A percentile compares a stretch with the other conserved stretches of the same genome.
Evolutionary conservation across 23 tunicate genomes (phyloP).

Genomic region (Corella eumyota): DNA sequence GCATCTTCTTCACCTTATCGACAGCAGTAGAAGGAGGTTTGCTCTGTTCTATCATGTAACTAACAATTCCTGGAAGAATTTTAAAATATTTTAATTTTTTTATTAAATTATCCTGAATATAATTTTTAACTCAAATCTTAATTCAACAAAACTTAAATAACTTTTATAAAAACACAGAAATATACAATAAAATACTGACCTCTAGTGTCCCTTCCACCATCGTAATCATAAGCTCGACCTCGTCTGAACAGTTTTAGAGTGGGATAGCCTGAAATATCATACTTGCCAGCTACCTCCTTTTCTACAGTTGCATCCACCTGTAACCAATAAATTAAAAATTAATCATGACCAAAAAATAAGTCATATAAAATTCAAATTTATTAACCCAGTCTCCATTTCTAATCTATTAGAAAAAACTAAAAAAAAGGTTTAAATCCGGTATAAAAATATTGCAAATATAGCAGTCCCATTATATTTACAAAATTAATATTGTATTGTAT

Average conservation of each 20-base stretch:
- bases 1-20: slow-evolving; percentile 35
- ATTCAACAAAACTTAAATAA: background rate
- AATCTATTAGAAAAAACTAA: background rate
- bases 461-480: background rate
- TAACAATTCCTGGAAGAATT: slow-evolving; percentile 44
- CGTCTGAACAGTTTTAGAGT: slow-evolving; percentile 87
- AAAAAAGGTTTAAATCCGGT: background rate
- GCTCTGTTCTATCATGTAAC: slow-evolving; percentile 91
- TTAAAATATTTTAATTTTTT: no score
- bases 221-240: slow-evolving; percentile 85
- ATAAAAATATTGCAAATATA: background rate
- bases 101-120: background rate
- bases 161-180: background rate
- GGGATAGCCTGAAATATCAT: slow-evolving; percentile 90
- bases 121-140: background rate
- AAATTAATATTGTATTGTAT: background rate
- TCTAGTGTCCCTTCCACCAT: slow-evolving; percentile 75
- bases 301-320: slow-evolving; percentile 95
- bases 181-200: slow-evolving; percentile 8
- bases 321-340: background rate
- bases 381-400: no score
- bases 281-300: slow-evolving; percentile 31
- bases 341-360: no score
- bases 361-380: no score
- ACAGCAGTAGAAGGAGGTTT: slow-evolving; percentile 80